phyloP scores from a whole-genome alignment of 92 coral and sea anemone species.

The Ricordea florida region DNA sequence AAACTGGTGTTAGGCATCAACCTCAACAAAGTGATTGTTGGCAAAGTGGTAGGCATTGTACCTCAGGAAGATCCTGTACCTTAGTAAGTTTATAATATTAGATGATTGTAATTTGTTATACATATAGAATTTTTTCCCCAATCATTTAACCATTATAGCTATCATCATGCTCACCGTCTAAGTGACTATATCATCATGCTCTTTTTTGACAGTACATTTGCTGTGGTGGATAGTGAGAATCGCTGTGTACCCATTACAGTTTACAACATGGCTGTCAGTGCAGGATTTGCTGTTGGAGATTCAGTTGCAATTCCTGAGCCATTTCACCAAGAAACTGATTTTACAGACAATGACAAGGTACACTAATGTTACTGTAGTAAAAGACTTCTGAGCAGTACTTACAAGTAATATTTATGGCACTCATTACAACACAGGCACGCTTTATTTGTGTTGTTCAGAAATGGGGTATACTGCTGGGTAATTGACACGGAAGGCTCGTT shows the following conservation, averaged over 20 bases:
- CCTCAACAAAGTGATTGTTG: conserved; percentile 82
- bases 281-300: conserved; percentile 93
- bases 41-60: conserved; percentile 95
- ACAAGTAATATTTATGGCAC: too few relatives aligned
- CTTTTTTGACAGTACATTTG: conserved; percentile 73
- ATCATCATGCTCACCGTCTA: too few relatives aligned
- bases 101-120: neutral
- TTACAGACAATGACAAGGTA: conserved; percentile 77
- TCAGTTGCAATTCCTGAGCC: conserved; percentile 97
- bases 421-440: too few relatives aligned
- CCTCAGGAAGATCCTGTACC: conserved; percentile 92
- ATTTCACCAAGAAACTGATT: conserved; percentile 85
- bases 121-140: neutral
- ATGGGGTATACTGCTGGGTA: too few relatives aligned
- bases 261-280: conserved; percentile 83
- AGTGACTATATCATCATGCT: too few relatives aligned
- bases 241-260: conserved; percentile 89
- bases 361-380: neutral
- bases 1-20: conserved; percentile 73
- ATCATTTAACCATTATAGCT: neutral
- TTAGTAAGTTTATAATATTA: conserved; percentile 61
- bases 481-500: too few relatives aligned
- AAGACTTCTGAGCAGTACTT: neutral
- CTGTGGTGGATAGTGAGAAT: conserved; percentile 79
- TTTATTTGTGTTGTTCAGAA: too few relatives aligned